Conservation (phyloP, 2,888 invertebrate species). For the Euproctis similis region DNA sequence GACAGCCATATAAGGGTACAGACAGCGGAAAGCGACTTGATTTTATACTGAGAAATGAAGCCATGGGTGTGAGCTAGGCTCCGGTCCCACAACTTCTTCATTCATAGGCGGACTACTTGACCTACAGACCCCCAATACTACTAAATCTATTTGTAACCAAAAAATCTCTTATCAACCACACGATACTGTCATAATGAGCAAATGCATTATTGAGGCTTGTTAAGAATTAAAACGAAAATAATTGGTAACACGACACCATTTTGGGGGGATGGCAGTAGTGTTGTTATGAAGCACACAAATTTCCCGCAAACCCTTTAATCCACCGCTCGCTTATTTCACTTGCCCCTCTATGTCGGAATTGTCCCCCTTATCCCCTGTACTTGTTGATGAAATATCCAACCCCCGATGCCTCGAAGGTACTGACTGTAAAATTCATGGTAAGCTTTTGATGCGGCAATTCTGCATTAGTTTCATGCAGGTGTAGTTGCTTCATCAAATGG, state of each 20-base stretch:
- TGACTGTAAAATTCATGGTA: slow-evolving; percentile 49
- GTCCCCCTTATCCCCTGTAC: slow-evolving; percentile 34
- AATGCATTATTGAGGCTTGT: too few species aligned
- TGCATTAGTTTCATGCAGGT: slow-evolving; percentile 32
- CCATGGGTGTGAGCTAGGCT: too few species aligned
- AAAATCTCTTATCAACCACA: too few species aligned
- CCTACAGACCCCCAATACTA: slow-evolving; percentile 26
- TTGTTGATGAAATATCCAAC: slow-evolving; percentile 67
- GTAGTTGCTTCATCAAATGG: slow-evolving; percentile 38
- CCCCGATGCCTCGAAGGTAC: slow-evolving; percentile 45
- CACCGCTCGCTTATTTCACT: slow-evolving; percentile 69
- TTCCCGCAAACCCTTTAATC: slow-evolving; percentile 73
- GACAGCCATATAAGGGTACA: too few species aligned
- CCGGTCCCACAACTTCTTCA: too few species aligned
- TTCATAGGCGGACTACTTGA: too few species aligned
- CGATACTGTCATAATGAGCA: too few species aligned
- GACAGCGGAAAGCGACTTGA: too few species aligned
- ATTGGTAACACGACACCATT: slow-evolving; percentile 73
- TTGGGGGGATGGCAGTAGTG: slow-evolving; percentile 36
- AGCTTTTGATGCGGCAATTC: slow-evolving; percentile 46
- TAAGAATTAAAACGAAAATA: slow-evolving; percentile 61
- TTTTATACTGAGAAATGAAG: too few species aligned
- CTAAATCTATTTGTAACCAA: too few species aligned
- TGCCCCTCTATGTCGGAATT: slow-evolving; percentile 62
- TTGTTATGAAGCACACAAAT: slow-evolving; percentile 68